phyloP scores from a whole-genome alignment of 1,140 invertebrate species.

The Cotesia chilonis region DNA sequence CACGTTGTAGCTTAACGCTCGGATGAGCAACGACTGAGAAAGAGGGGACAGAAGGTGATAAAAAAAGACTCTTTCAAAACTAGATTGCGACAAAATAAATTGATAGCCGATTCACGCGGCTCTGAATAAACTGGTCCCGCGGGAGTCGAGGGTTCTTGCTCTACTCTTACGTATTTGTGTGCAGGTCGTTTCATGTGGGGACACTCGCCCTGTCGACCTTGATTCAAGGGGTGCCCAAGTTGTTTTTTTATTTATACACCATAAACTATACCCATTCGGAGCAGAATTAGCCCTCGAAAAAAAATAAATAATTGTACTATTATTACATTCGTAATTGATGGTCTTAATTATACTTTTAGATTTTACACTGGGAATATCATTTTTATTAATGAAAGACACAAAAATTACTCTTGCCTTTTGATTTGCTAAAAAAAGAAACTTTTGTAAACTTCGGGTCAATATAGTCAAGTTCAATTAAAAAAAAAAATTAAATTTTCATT shows the following conservation, averaged over 20 bases:
- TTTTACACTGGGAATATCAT: no score
- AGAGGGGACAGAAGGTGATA: slow-evolving; percentile 15
- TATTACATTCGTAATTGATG: no score
- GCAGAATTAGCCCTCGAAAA: slow-evolving; percentile 49
- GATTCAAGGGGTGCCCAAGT: slow-evolving; percentile 39
- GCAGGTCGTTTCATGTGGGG: slow-evolving; percentile 12
- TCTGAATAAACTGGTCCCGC: slow-evolving; percentile 58
- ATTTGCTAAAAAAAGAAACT: no score
- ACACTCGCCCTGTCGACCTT: slow-evolving; percentile 41
- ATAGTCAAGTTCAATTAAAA: no score
- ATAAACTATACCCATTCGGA: slow-evolving; percentile 60
- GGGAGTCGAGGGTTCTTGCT: slow-evolving; percentile 46
- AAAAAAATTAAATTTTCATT: no score
- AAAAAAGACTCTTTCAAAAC: slow-evolving; percentile 50
- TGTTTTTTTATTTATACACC: slow-evolving; percentile 49
- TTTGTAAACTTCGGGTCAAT: no score
- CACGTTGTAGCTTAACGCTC: slow-evolving; percentile 3
- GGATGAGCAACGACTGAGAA: neutral
- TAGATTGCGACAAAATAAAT: slow-evolving; percentile 59
- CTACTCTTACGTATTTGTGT: slow-evolving; percentile 16
- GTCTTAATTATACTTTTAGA: no score
- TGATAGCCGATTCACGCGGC: slow-evolving; percentile 60
- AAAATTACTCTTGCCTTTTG: no score
- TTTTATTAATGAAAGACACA: no score
- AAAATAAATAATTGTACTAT: slow-evolving; percentile 1